phyloP scores from a whole-genome alignment of 2,113 vertebrate species.

The Lepidothrix coronata region DNA sequence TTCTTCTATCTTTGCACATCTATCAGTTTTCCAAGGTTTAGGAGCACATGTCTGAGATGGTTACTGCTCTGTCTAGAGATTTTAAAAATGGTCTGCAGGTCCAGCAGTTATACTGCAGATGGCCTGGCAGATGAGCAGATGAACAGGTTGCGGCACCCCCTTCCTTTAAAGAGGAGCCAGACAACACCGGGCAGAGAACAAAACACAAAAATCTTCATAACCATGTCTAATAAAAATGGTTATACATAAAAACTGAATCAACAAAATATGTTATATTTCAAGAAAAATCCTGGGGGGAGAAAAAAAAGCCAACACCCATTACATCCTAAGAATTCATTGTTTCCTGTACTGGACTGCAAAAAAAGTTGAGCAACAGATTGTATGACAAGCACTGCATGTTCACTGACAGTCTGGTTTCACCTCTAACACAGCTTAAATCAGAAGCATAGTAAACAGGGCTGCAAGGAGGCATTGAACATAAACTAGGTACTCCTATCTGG shows the following conservation, averaged over 20 bases:
- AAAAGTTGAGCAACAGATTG: not conserved
- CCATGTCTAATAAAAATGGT: not conserved
- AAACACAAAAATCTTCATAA: not conserved
- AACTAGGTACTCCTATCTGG: not conserved
- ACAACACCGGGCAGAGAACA: not conserved
- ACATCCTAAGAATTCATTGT: not conserved
- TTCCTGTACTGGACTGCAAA: not conserved
- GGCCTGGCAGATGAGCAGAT: not conserved
- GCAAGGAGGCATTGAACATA: not conserved
- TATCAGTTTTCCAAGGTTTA: not conserved
- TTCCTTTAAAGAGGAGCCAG: not conserved
- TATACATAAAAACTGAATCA: not conserved
- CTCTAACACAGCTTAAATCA: not conserved
- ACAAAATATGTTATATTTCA: not conserved
- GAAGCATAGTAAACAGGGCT: not conserved
- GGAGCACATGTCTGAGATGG: accelerated
- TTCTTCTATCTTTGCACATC: not conserved
- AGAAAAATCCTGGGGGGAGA: not conserved
- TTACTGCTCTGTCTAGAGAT: not conserved
- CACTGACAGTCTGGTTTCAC: not conserved
- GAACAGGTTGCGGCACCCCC: not conserved
- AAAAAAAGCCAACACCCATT: not conserved
- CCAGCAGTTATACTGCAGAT: not conserved
- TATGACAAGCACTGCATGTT: not conserved
- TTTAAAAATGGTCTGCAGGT: not conserved